phyloP scores from a whole-genome alignment of 2,113 vertebrate species.

The Ceyx melanurus region DNA sequence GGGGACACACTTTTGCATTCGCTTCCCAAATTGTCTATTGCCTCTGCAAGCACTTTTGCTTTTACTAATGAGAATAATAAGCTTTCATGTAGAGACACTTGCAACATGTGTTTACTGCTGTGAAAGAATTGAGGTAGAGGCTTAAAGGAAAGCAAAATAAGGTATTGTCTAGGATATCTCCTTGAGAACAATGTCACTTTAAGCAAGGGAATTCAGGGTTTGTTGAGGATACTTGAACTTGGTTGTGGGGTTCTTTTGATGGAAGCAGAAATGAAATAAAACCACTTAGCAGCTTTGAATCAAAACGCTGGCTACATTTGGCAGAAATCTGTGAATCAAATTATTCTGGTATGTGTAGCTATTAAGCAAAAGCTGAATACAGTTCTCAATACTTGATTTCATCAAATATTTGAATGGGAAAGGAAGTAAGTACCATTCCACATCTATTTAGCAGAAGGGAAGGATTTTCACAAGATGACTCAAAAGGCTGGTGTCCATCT shows the following conservation, averaged over 20 bases:
- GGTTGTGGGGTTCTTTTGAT: slow-evolving; percentile 46
- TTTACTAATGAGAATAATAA: slow-evolving; percentile 64
- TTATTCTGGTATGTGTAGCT: slow-evolving; percentile 41
- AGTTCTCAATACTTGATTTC: slow-evolving; percentile 38
- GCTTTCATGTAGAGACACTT: slow-evolving; percentile 40
- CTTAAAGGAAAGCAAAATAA: slow-evolving; percentile 47
- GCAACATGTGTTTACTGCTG: slow-evolving; percentile 45
- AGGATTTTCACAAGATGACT: slow-evolving; percentile 2
- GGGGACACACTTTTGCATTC: slow-evolving; percentile 19
- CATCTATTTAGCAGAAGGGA: not conserved
- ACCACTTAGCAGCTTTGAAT: slow-evolving; percentile 46
- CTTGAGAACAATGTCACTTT: slow-evolving; percentile 50
- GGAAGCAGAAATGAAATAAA: slow-evolving; percentile 47
- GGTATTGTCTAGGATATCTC: slow-evolving; percentile 45
- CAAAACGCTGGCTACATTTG: slow-evolving; percentile 37
- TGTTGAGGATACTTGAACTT: slow-evolving; percentile 43
- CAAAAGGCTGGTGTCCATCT: not conserved
- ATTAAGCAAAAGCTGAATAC: slow-evolving; percentile 49
- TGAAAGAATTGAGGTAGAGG: slow-evolving; percentile 35
- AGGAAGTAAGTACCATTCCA: slow-evolving; percentile 1
- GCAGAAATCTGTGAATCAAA: slow-evolving; percentile 40
- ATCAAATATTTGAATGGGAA: slow-evolving; percentile 40
- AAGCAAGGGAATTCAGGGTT: slow-evolving; percentile 31
- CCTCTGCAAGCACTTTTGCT: slow-evolving; percentile 58
- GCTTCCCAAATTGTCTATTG: slow-evolving; percentile 32